Evolutionary conservation across 2,888 invertebrate genomes (phyloP).

Genomic region (Tipula lateralis): DNA sequence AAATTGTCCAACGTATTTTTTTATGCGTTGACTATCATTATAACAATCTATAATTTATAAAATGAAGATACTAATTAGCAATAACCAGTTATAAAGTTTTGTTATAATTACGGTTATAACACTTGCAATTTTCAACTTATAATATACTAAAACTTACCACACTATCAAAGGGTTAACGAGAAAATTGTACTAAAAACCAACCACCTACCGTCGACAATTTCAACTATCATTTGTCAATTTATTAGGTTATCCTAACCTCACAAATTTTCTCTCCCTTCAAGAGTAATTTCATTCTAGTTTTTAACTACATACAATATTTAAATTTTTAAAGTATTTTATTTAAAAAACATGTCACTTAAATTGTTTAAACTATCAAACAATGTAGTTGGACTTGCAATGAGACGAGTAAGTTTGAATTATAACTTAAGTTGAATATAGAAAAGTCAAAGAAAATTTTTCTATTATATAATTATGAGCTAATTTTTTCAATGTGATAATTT

Average conservation of each 20-base stretch:
- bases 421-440: neutral
- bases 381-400: neutral
- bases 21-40: too few relatives aligned
- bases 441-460: neutral
- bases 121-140: too few relatives aligned
- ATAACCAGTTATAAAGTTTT: too few relatives aligned
- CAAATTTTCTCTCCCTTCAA: neutral
- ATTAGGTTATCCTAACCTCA: neutral
- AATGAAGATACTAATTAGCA: too few relatives aligned
- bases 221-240: neutral
- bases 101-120: too few relatives aligned
- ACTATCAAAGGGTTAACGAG: neutral
- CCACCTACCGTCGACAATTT: neutral
- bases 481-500: neutral
- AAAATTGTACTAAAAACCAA: neutral
- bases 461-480: neutral
- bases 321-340: neutral
- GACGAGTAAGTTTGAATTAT: conserved; percentile 7
- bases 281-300: neutral
- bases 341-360: conserved; percentile 14
- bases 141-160: neutral
- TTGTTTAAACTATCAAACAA: conserved; percentile 27
- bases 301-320: neutral
- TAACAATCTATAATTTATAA: too few relatives aligned
- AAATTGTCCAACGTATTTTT: neutral